Percentiles rank a stretch among this genome's conserved stretches.
phyloP scores from a whole-genome alignment of 2,113 vertebrate genomes.

The Saimiri boliviensis region DNA sequence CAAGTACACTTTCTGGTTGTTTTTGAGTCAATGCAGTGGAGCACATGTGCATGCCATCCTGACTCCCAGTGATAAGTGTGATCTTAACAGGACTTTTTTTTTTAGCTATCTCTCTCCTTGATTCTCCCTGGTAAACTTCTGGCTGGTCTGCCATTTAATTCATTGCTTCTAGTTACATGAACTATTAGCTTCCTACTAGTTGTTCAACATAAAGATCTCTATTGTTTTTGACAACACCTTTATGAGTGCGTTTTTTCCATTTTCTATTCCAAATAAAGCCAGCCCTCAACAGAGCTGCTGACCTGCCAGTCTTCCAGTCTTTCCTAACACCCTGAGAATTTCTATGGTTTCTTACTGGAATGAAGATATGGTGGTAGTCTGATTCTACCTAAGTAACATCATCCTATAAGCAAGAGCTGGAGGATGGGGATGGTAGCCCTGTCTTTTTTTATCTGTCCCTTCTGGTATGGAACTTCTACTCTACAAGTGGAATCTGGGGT shows the following conservation, averaged over 20 bases:
- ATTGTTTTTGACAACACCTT: background rate
- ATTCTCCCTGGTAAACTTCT: background rate
- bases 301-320: background rate
- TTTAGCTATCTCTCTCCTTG: background rate
- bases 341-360: background rate
- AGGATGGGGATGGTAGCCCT: background rate
- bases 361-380: background rate
- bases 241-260: background rate
- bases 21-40: background rate
- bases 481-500: background rate
- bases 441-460: background rate
- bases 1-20: background rate
- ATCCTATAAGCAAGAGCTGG: background rate
- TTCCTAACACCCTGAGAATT: background rate
- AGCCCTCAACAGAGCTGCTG: background rate
- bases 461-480: background rate
- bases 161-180: constrained; percentile 18
- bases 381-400: background rate
- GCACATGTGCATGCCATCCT: background rate
- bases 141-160: background rate
- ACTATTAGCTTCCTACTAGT: background rate
- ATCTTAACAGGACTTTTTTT: background rate
- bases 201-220: constrained; percentile 32
- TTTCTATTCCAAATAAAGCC: background rate
- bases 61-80: background rate